Evolutionary conservation across 1,140 invertebrate species (phyloP).

Genomic region (Maconellicoccus hirsutus): DNA sequence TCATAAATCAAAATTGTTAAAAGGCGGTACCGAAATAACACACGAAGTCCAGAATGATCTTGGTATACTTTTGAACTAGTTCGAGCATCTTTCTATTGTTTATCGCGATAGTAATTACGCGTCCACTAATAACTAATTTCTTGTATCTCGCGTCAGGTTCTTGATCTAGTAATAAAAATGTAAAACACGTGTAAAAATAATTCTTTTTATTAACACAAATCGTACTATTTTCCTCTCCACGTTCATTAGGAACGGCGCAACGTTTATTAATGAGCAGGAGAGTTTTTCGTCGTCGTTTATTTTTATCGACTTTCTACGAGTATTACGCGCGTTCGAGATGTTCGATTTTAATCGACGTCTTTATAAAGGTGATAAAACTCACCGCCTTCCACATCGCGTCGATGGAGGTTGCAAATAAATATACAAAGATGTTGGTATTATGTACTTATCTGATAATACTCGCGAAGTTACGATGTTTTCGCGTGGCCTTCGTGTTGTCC

Average conservation of each 20-base stretch:
- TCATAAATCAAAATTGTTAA: neutral
- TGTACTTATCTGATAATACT: too few relatives aligned
- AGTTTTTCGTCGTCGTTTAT: neutral
- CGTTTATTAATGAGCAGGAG: too few relatives aligned
- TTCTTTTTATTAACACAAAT: neutral
- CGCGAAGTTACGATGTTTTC: too few relatives aligned
- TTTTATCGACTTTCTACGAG: neutral
- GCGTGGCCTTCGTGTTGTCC: too few relatives aligned
- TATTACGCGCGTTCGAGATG: neutral
- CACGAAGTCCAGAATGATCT: neutral
- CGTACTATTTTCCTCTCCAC: neutral
- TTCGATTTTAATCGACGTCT: too few relatives aligned
- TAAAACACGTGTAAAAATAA: constrained; percentile 6
- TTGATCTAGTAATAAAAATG: constrained; percentile 3
- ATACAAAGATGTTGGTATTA: too few relatives aligned
- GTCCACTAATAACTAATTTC: neutral
- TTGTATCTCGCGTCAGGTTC: neutral
- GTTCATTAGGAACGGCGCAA: too few relatives aligned
- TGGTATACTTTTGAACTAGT: neutral
- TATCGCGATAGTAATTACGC: neutral
- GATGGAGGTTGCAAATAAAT: too few relatives aligned
- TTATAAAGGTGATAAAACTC: too few relatives aligned
- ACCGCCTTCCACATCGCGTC: too few relatives aligned
- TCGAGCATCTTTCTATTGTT: neutral
- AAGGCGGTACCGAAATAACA: neutral